Base-by-base conservation (phyloP, 2,113 vertebrate species). In the Chloroceryle aenea region DNA sequence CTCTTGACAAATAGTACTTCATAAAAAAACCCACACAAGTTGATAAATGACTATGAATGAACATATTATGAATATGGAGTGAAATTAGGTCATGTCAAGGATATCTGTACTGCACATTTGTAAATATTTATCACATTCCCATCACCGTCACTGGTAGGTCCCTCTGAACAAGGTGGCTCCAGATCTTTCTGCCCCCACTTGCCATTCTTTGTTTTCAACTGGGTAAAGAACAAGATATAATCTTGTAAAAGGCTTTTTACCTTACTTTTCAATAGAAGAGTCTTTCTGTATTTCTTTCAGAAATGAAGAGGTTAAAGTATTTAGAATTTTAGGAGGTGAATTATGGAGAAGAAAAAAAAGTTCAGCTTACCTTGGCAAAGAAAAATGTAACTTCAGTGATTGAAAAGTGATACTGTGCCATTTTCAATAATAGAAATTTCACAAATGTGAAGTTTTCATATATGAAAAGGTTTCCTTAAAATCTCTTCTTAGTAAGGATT, bases 1-100 rank as follows among this genome's bases (percentile, higher is more conserved):
- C 16, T 71, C 95, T 95, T 97, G 95, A 97, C 91, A 97, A 98
- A 97, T n/a, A 81, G 58, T 45, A 66, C 48, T 95, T 96, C 73
- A 83, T 14, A 32, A 63, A 78, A 71, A 45, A 10, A 30, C 15
- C 59, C 52, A 14, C 55, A 11, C 6, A 56, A 92, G 50, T 26
- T 95, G 95, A 97, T 95, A 92, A 98, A 95, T 87, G 22, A 88
- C 96, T 96, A 95, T 95, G 82, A 97, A 94, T 50, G 52, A 96
- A 95, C 85, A 81, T 76, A 40, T 68, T 90, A 93, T 96, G 87
- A 98, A 96, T 90, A 91, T 86, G 76, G 89, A 97, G 76, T 72
- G 71, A 97, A 97, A 97, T 91, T 88, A 89, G 59, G 86, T 94
- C 73, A 22, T 47, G 53, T 71, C 73, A 94, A 91, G 83, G 79